phyloP scores from a whole-genome alignment of 2,113 vertebrate genomes.

The Suricata suricatta region DNA sequence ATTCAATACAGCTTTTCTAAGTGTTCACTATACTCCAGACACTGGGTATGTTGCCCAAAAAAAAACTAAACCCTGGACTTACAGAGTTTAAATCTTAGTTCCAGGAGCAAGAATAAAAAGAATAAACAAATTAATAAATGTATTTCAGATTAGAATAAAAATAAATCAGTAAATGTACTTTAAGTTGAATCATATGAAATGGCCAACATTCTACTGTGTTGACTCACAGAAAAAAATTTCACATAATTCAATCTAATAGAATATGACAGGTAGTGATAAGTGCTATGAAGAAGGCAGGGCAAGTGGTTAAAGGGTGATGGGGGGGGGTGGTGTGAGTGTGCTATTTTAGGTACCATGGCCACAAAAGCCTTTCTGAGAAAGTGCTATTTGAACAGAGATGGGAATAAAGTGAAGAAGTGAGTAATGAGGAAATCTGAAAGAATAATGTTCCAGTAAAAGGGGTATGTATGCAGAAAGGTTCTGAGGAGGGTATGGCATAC shows the following conservation, averaged over 20 bases:
- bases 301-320: neutral
- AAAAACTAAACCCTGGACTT: neutral
- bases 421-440: neutral
- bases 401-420: conserved; percentile 11
- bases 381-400: neutral
- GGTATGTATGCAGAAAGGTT: neutral
- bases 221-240: neutral
- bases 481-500: neutral
- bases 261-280: neutral
- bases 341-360: neutral
- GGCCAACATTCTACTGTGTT: neutral
- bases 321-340: neutral
- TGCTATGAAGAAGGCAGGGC: neutral
- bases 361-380: neutral
- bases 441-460: neutral
- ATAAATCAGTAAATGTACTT: neutral
- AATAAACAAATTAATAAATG: neutral
- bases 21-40: neutral
- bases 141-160: neutral
- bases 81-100: neutral
- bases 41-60: neutral
- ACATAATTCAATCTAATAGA: neutral
- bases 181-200: neutral
- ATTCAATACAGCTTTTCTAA: neutral
- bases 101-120: neutral